Percentiles rank a stretch among this genome's conserved stretches.
Evolutionary conservation across 1,140 invertebrate genomes (phyloP).

Genomic region (Caenorhabditis briggsae): DNA sequence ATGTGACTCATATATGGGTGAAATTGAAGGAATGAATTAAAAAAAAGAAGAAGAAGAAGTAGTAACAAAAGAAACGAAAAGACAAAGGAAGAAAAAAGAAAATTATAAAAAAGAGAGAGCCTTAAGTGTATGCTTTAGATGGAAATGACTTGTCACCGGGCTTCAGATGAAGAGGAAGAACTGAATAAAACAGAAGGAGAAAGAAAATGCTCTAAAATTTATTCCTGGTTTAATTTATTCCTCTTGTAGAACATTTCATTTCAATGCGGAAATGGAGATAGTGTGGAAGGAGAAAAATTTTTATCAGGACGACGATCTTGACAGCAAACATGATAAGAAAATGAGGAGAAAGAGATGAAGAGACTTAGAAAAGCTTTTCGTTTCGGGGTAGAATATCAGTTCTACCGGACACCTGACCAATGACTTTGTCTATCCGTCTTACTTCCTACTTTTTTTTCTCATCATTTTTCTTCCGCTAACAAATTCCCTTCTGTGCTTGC

Average conservation of each 20-base stretch:
- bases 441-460: not conserved
- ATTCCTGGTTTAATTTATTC: too few relatives aligned
- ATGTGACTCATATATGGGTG: not conserved
- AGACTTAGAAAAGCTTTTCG: not conserved
- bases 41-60: not conserved
- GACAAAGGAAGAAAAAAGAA: constrained; percentile 18
- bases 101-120: not conserved
- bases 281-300: constrained; percentile 4
- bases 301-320: constrained; percentile 25
- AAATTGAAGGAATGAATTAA: too few relatives aligned
- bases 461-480: not conserved
- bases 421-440: not conserved
- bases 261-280: constrained; percentile 1
- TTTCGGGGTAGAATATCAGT: not conserved
- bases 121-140: not conserved
- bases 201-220: too few relatives aligned
- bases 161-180: not conserved
- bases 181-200: not conserved
- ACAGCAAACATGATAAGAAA: constrained; percentile 55
- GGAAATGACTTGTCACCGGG: not conserved
- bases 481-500: too few relatives aligned
- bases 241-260: constrained; percentile 30
- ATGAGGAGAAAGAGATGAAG: not conserved
- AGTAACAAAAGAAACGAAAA: not conserved
- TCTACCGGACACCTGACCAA: not conserved